Base-by-base conservation (phyloP, 2,113 vertebrate genomes). In the Hucho hucho region DNA sequence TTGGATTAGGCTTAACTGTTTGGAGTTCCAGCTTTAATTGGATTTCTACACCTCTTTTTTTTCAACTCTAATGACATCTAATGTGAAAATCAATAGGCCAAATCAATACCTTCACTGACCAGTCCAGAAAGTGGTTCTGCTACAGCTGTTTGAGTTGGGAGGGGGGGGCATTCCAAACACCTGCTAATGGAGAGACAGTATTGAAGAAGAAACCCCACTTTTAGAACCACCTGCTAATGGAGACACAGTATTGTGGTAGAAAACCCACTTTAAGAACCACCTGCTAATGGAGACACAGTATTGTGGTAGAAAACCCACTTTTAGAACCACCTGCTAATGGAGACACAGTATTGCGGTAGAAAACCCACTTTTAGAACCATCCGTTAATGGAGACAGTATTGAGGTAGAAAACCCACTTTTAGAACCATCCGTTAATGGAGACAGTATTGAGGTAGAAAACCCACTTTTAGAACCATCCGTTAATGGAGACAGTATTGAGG, bases 61-160 rank as follows among this genome's bases (percentile, higher is more conserved):
- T 67, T 73, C 47, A 74, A 74, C 28, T 84, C 84, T 81, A 75
- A 81, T 70, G 82, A 81, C 81, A 81, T 80, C 84, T 86, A 73
- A 82, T 86, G 84, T 82, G 85, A 90, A 92, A 93, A 94, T 92
- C 91, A 93, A 93, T 94, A 80, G 47, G 46, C 74, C 78, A 92
- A 53, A 92, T 93, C 91, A 87, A 92, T 92, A 88, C 67, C 29
- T 73, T 53, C 76, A 49, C 7, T 72, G 71, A 84, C 70, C 76
- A 49, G 49, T 85, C 70, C 75, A 43, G 37, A 65, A 91, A 87
- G 84, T 86, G 80, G 18, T 47, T 49, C 46, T 4, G 58, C 29
- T 63, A n/a, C 73, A 82, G 79, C 83, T 66, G 82, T 9, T 43
- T 2, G 26, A 46, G 0, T 79, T 32, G 70, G 26, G 66, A 43